phyloP scores from a whole-genome alignment of 2,888 invertebrate species.

The Ichneumoninae sp. region DNA sequence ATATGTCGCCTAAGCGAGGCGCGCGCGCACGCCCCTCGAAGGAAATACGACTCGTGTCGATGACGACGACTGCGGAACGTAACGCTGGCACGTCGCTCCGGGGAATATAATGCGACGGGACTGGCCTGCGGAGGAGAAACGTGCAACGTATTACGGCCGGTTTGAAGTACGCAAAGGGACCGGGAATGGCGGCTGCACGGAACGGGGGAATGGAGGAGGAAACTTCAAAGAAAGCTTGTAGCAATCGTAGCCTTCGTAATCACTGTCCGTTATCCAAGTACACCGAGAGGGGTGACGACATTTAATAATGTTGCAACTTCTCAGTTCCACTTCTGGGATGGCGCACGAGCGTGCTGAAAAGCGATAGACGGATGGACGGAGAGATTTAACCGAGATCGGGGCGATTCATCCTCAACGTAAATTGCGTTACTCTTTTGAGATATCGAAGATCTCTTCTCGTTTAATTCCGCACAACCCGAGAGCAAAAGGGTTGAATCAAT shows the following conservation, averaged over 20 bases:
- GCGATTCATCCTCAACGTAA: neutral
- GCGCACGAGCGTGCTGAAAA: neutral
- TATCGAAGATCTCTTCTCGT: neutral
- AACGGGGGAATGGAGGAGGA: slow-evolving; percentile 1
- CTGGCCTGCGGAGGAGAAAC: slow-evolving; percentile 45
- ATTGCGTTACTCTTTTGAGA: neutral
- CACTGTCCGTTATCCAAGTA: slow-evolving; percentile 35
- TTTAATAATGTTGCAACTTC: slow-evolving; percentile 43
- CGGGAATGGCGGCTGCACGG: neutral
- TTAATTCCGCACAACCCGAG: neutral
- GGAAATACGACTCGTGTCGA: slow-evolving; percentile 62
- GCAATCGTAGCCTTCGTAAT: slow-evolving; percentile 43
- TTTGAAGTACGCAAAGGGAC: slow-evolving; percentile 52
- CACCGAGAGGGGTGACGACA: slow-evolving; percentile 14
- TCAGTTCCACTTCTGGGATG: neutral
- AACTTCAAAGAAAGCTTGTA: slow-evolving; percentile 51
- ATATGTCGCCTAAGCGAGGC: slow-evolving; percentile 59
- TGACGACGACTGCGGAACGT: slow-evolving; percentile 43
- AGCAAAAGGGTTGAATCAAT: neutral
- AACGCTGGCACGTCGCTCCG: slow-evolving; percentile 43
- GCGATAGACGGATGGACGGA: neutral
- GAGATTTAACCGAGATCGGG: neutral
- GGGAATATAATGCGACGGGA: slow-evolving; percentile 60
- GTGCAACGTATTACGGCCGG: slow-evolving; percentile 41
- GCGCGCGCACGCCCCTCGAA: slow-evolving; percentile 56